phyloP scores from a whole-genome alignment of 2,888 invertebrate species.

The Geotrupes spiniger region DNA sequence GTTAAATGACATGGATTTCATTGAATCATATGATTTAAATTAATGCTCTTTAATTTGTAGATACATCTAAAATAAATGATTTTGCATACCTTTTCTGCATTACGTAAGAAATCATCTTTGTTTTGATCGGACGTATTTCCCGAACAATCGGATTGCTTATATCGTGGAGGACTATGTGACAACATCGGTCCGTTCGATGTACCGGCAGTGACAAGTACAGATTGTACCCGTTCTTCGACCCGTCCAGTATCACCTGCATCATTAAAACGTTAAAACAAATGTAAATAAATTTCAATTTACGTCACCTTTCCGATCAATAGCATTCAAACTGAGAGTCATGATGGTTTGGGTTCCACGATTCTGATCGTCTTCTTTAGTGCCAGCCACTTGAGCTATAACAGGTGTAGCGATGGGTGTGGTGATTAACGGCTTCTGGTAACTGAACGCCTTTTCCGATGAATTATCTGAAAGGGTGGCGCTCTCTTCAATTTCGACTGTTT shows the following conservation, averaged over 20 bases:
- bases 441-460: slow-evolving; percentile 29
- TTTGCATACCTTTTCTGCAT: slow-evolving; percentile 42
- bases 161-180: slow-evolving; percentile 45
- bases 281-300: slow-evolving; percentile 11
- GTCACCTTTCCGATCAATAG: slow-evolving; percentile 39
- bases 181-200: slow-evolving; percentile 50
- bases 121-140: slow-evolving; percentile 36
- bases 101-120: slow-evolving; percentile 45
- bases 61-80: too few relatives aligned
- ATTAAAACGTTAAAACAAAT: slow-evolving; percentile 10
- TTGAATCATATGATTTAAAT: too few relatives aligned
- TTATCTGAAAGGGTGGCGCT: slow-evolving; percentile 36
- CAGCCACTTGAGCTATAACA: slow-evolving; percentile 44
- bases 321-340: slow-evolving; percentile 37
- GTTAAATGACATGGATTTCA: too few relatives aligned
- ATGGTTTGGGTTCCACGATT: slow-evolving; percentile 32
- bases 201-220: slow-evolving; percentile 47
- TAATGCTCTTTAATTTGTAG: too few relatives aligned
- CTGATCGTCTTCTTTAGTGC: slow-evolving; percentile 26
- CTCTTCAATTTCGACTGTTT: slow-evolving; percentile 40
- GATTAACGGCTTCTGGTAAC: slow-evolving; percentile 27
- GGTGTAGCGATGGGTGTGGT: slow-evolving; percentile 45
- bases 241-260: slow-evolving; percentile 33
- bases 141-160: slow-evolving; percentile 40
- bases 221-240: slow-evolving; percentile 43